Evolutionary conservation across 2,113 vertebrate genomes (phyloP), one percentile per base, ranked within the genome.

Genomic region (Motacilla tschutschensis): DNA sequence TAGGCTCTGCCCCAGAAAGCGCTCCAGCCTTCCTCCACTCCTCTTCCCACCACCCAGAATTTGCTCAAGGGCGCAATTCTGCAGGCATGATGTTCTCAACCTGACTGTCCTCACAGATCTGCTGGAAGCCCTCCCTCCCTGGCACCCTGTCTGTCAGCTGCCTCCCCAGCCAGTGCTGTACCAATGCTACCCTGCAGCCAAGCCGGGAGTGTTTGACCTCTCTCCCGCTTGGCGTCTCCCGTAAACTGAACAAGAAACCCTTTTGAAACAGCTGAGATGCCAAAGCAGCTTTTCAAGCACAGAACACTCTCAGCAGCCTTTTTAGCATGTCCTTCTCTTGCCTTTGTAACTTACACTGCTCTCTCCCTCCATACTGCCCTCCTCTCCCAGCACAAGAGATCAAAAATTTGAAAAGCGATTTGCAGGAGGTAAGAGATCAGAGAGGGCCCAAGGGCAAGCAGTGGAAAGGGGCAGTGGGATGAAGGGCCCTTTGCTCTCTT

Each of bases 361-460:
- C 60, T 79, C 26, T 73, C 40, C 64, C 57, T 59, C 28, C 6
- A 2, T 3, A 10, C 59, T 24, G 35, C 5, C 22, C 70, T 71
- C 33, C 46, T 60, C 75, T 71, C 29, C 15, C 10, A 40, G 74
- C 24, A 57, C 47, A 16, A 38, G 41, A 76, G 77, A 85, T 31
- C 36, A 65, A 53, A 75, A 79, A 75, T 54, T 46, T 17, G 28
- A 85, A 77, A 89, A 91, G 51, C 38, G n/a, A 74, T 83, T 71
- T 79, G 76, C 60, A 29, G 69, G 69, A 94, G 93, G 88, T 51
- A 87, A 75, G 88, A 94, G 94, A 93, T 92, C 91, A 92, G 79
- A 85, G 51, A 77, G 59, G 33, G 53, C 78, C 85, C 67, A 79
- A 70, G 77, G 90, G 76, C 1, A 9, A 89, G 88, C 28, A 29